Base-by-base conservation (phyloP, 2,113 vertebrate species). In the Carassius auratus region DNA sequence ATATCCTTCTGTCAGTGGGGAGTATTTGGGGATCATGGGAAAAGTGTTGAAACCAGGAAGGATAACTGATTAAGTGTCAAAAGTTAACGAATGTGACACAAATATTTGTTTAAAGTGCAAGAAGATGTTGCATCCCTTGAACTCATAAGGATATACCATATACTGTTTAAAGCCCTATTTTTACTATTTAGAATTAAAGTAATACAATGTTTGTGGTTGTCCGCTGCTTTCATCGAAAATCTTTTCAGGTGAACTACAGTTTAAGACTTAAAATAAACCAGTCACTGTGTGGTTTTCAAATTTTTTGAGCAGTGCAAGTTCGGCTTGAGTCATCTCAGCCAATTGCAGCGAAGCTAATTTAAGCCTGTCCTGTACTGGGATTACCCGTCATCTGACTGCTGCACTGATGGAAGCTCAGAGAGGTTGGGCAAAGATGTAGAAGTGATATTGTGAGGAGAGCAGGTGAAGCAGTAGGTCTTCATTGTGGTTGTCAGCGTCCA, bases 271-370 rank as follows among this genome's bases (percentile, higher is more conserved):
- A 68, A 36, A 36, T 68, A 68, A 69, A 14, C 15, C 7, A 48
- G 45, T 12, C 45, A 48, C 45, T 48, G 2, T 9, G 45, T 48
- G 45, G 10, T 48, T 48, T 48, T 48, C 45, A 6, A 2, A 76
- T 76, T 17, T 38, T 76, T 76, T 76, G 74, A 26, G 74, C 84
- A 68, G 13, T 48, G 1, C 78, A 14, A 86, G 78, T 86, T 89
- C 85, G 88, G 87, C 86, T 83, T 86, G 2, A 89, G 83, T 71
- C n/a, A 59, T 48, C 33, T 26, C 87, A 89, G 88, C 90, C 92
- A 92, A 93, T 86, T 88, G 23, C 78, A 89, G 90, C 86, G 88
- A 26, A 92, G 87, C 91, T 92, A 90, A 92, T 92, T 94, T 92
- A 86, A 93, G 86, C n/a, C 61, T 81, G 87, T 90, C 85, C 88